Evolutionary conservation across 1,140 invertebrate genomes (phyloP), one percentile per base, ranked within the genome.

Genomic region (Ips nitidus): DNA sequence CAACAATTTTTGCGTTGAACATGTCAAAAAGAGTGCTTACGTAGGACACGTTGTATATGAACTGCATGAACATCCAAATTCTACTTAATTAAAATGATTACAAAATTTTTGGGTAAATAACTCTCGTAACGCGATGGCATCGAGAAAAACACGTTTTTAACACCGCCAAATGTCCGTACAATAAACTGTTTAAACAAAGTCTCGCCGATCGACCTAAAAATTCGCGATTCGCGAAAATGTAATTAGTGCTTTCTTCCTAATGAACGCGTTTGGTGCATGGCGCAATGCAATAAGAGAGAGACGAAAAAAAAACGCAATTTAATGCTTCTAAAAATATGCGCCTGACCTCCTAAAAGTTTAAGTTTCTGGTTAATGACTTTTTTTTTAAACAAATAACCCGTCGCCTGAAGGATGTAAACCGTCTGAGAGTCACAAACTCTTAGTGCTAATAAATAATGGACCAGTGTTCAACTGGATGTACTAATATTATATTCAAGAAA

Each of bases 191-290:
- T 58, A 66, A 66, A 66, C 64, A 66, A 57, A 58, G 64, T 66
- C 64, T 66, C 64, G 64, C 64, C 64, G 53, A 58, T 66, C 64
- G 64, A 66, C 64, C 64, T 66, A 66, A 57, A 66, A 66, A 66
- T 66, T 57, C n/a, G 42, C 53, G 42, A 66, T 66, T 66, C 64
- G 1, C 55, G 64, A 45, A 66, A 66, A 45, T 39, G 43, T 58
- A 66, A 66, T 66, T 66, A 66, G 64, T 66, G 55, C 56, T 47
- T 50, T 66, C 64, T 66, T 66, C 64, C 64, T 66, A 66, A 66
- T 66, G 64, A 66, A 39, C 36, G 42, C 38, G 22, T 57, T 58
- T 66, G 39, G 41, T 66, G 64, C 64, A 58, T 40, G 37, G 62
- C 56, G 62, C 62, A 66, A 58, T 50, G 22, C 45, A 50, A 50